Conservation (phyloP, 2,797 vertebrate genomes). For the Threskiornis aethiopicus region DNA sequence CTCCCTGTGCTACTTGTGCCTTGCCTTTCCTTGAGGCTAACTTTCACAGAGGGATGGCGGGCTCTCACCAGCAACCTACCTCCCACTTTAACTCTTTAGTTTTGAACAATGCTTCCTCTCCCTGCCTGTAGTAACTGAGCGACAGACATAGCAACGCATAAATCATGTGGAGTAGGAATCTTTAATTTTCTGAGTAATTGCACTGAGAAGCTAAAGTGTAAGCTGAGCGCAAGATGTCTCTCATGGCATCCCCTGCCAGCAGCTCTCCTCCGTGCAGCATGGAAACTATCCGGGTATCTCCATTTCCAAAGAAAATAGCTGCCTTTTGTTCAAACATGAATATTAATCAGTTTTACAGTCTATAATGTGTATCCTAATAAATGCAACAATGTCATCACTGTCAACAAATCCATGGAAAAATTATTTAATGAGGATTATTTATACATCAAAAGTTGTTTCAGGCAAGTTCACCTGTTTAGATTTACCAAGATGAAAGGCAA, state of each 20-base stretch:
- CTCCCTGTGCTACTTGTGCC: background rate
- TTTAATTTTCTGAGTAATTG: background rate
- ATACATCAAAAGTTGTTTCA: background rate
- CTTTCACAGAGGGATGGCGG: background rate
- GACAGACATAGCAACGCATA: background rate
- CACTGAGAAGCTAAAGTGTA: background rate
- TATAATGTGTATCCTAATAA: background rate
- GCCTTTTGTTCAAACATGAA: background rate
- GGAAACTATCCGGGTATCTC: background rate
- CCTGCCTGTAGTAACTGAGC: background rate
- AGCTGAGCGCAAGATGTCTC: background rate
- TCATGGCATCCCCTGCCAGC: background rate
- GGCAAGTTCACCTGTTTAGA: background rate
- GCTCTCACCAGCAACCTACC: background rate
- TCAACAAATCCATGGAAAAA: background rate
- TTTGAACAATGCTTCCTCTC: background rate
- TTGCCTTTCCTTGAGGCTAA: background rate
- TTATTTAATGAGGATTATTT: background rate
- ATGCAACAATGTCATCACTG: background rate
- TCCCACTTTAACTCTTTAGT: background rate
- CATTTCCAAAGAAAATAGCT: background rate
- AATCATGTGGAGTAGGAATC: background rate
- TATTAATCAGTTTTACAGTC: background rate
- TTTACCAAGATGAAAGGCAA: background rate
- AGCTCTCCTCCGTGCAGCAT: background rate